Evolutionary conservation across 2,113 vertebrate genomes (phyloP), one percentile per base, ranked within the genome.

Genomic region (Corynorhinus townsendii): DNA sequence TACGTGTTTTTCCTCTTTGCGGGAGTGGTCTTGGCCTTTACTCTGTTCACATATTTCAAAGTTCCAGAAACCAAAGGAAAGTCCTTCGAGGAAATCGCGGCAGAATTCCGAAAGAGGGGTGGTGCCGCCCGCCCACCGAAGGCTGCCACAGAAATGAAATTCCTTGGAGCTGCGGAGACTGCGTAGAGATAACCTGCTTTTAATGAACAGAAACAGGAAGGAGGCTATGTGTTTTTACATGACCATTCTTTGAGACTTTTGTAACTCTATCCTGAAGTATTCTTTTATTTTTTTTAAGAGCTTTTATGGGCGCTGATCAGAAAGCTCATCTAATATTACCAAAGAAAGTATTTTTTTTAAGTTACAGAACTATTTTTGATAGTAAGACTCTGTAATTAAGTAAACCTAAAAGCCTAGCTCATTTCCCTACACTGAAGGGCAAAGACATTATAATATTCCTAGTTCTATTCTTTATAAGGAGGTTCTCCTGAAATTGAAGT

Each of bases 61-160:
- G 99, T 99, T 26, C 99, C 99, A 0, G 99, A 99, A 98, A 99
- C 99, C 0, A 99, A 99, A 96, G 99, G 99, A 2, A 99, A 99
- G 95, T 98, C 98, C 0, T 99, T 99, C 85, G 99, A 99, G 96
- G 99, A 99, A 98, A 99, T 99, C 0, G 96, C 99, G 0, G 98
- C 98, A 0, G 98, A 98, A 68, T 99, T 99, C 97, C 98, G 98
- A 12, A 98, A 98, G 91, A 98, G 98, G 83, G 96, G 96, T 35
- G 94, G 89, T 0, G 82, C 71, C 0, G 26, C 9, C 0, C 24
- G n/a, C 20, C 88, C 33, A 0, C 49, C 96, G 33, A 98, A 95
- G 87, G 92, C 96, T 2, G 92, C 92, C 19, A 98, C 97, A 0
- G 99, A 99, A 98, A 98, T 99, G 97, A 97, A 99, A 94, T 98